phyloP scores from a whole-genome alignment of 2,888 invertebrate species.

The Parochlus steinenii region DNA sequence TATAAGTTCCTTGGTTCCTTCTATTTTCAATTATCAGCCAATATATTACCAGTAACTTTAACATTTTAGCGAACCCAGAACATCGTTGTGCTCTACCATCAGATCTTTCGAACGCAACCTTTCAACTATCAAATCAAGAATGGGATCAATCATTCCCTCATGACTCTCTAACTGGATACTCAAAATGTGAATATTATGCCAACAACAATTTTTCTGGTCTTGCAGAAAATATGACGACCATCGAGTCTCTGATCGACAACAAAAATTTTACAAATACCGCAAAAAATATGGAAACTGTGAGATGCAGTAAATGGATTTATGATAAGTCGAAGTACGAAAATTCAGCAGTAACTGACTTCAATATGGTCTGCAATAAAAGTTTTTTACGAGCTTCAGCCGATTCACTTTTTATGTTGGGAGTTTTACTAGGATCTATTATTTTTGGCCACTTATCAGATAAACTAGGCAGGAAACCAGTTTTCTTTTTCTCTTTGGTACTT shows the following conservation, averaged over 20 bases:
- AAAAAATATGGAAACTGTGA: constrained; percentile 20
- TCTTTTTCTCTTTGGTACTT: constrained; percentile 51
- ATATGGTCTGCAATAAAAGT: constrained; percentile 46
- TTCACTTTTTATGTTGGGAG: constrained; percentile 53
- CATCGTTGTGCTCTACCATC: constrained; percentile 44
- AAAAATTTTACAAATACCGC: constrained; percentile 23
- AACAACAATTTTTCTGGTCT: constrained; percentile 1
- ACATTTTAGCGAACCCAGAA: constrained; percentile 37
- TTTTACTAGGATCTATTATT: constrained; percentile 51
- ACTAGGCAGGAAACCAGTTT: constrained; percentile 52
- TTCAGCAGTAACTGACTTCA: constrained; percentile 50
- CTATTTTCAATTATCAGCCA: too few species aligned
- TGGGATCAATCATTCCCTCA: constrained; percentile 37
- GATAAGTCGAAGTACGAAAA: constrained; percentile 40
- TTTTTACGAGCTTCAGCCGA: constrained; percentile 44
- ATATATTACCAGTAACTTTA: too few species aligned
- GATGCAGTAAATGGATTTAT: constrained; percentile 41
- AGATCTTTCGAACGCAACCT: constrained; percentile 36
- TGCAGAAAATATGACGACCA: too few species aligned
- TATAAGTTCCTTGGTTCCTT: too few species aligned
- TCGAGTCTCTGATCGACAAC: constrained; percentile 32
- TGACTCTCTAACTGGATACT: constrained; percentile 31
- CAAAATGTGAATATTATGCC: constrained; percentile 33
- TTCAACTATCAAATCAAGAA: constrained; percentile 29
- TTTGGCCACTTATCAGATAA: constrained; percentile 58